A percentile compares a stretch with the other conserved stretches of the same genome.
These are phyloP conservation scores for Paraescarpia echinospica DNA, from an alignment of 1,140 invertebrate species.

Conservation along the genomic window DNA sequence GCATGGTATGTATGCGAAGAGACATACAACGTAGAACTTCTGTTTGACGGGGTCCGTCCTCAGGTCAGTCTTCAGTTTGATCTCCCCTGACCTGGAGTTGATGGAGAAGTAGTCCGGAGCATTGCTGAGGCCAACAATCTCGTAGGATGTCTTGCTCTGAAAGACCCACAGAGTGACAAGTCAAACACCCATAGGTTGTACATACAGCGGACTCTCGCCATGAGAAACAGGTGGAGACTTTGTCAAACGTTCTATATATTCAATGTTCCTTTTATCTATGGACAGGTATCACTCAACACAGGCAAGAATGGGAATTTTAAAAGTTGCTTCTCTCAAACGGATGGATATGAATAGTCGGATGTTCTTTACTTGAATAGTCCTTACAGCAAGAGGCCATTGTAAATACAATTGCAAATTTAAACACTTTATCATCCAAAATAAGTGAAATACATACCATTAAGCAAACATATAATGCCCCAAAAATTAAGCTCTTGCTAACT, in stretches of 20 bases:
- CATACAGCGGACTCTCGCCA: background rate
- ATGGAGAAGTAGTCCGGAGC: conserved; percentile 82
- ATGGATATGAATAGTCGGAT: too few species aligned
- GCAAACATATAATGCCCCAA: too few species aligned
- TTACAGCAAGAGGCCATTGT: too few species aligned
- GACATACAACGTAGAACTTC: conserved; percentile 23
- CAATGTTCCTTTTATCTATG: too few species aligned
- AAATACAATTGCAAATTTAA: too few species aligned
- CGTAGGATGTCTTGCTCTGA: conserved; percentile 21
- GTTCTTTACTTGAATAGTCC: too few species aligned
- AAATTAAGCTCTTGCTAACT: too few species aligned
- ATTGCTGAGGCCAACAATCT: conserved; percentile 27
- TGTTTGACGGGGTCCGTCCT: conserved; percentile 22
- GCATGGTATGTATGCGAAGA: background rate
- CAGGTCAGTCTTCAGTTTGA: conserved; percentile 65
- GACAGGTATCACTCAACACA: too few species aligned
- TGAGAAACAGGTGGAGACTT: background rate
- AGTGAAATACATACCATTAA: too few species aligned
- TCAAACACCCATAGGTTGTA: background rate
- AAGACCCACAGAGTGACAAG: background rate
- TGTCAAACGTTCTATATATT: background rate
- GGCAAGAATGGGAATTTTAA: too few species aligned
- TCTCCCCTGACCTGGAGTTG: conserved; percentile 76
- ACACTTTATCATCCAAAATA: too few species aligned
- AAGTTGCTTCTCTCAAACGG: too few species aligned